Evolutionary conservation across 1,140 invertebrate genomes (phyloP), one percentile per base, ranked within the genome.

Genomic region (Asobara japonica): DNA sequence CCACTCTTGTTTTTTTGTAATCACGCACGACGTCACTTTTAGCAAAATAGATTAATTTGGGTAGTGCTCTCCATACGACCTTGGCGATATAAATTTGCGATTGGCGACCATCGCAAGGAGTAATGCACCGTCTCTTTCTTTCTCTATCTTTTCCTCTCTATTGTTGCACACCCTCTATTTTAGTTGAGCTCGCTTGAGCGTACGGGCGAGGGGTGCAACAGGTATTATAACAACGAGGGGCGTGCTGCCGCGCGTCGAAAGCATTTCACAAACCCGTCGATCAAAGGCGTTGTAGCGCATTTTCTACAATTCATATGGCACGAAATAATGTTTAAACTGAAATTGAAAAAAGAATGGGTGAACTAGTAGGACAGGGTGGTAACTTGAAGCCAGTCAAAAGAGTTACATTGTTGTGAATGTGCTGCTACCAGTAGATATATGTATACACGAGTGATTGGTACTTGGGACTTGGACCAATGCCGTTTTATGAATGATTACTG

Each of bases 131-230:
- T 27, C 27, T 27, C 11, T 27, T 7, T 60, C 2, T 60, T 27
- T 6, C n/a, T 27, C 5, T 20, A 13, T 27, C n/a, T 60, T 27
- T 65, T 30, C 38, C 48, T 36, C 38, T 30, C 22, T 27, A 60
- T 62, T 62, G 60, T 62, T 62, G 60, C 60, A 62, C 60, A 62
- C 60, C 60, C 60, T 62, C 60, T 30, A 62, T 62, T 62, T 62
- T 62, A 62, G n/a, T 62, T 7, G 60, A 62, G 60, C 60, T 30
- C 29, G 29, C 60, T 62, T 29, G 60, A 62, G 27, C 25, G 27
- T 11, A 62, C 60, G 29, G 60, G n/a, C 30, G 60, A 62, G 60
- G 60, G 60, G 29, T 62, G 60, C 60, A 62, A 62, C 60, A 62
- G 60, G 60, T 62, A 62, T 62, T 62, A 62, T 31, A 22, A 62